phyloP scores from a whole-genome alignment of 2,888 invertebrate genomes.

The Thysanoteuthis rhombus region DNA sequence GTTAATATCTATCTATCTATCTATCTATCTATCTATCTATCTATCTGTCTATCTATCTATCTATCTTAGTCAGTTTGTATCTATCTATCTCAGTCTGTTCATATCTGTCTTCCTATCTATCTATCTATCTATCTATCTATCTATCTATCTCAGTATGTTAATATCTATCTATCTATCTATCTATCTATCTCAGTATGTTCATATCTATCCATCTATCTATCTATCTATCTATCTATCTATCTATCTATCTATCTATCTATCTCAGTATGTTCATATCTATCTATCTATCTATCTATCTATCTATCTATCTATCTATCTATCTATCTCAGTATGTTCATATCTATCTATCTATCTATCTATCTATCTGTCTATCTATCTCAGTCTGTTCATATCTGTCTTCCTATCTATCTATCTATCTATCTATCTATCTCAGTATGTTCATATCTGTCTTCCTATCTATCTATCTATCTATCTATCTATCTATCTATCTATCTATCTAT shows the following conservation, averaged over 20 bases:
- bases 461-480: conserved; percentile 13
- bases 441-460: not conserved
- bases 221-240: no score
- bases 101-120: no score
- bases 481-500: no score
- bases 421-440: no score
- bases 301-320: no score
- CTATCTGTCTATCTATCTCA: no score
- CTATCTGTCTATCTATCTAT: not conserved
- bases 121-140: not conserved
- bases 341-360: conserved; percentile 16
- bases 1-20: not conserved
- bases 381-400: no score
- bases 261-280: not conserved
- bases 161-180: not conserved
- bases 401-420: no score
- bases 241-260: no score
- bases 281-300: conserved; percentile 13
- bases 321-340: not conserved
- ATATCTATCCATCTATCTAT: no score
- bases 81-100: not conserved
- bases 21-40: not conserved
- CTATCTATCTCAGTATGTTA: no score
- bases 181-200: not conserved
- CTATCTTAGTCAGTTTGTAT: no score